Evolutionary conservation across 2,888 invertebrate species (phyloP).

Genomic region (Graphium colonna): DNA sequence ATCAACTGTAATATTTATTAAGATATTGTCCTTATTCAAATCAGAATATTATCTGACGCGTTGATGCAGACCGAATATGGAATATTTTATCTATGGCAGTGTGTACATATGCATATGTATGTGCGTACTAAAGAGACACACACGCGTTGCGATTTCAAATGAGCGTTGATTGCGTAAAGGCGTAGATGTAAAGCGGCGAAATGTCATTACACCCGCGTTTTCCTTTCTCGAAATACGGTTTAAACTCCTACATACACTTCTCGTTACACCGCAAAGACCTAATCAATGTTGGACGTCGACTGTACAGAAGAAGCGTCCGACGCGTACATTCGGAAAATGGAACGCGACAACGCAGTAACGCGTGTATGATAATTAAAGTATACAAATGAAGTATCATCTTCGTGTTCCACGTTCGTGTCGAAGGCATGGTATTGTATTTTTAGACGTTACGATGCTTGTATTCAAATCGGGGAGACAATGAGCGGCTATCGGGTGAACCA

Average conservation of each 20-base stretch:
- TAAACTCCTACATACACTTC: constrained; percentile 9
- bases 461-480: constrained; percentile 18
- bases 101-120: constrained; percentile 5
- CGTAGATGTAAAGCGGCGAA: constrained; percentile 21
- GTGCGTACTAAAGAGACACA: constrained; percentile 17
- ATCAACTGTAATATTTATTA: too few relatives aligned
- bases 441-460: not conserved
- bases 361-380: not conserved
- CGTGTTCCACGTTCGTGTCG: too few relatives aligned
- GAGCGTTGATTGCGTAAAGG: constrained; percentile 21
- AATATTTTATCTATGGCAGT: constrained; percentile 3
- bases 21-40: not conserved
- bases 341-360: not conserved
- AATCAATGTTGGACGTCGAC: too few relatives aligned
- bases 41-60: not conserved
- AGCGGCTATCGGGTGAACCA: constrained; percentile 20
- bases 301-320: too few relatives aligned
- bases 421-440: constrained; percentile 2
- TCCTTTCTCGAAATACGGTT: constrained; percentile 18
- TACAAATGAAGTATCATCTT: too few relatives aligned
- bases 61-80: not conserved
- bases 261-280: not conserved
- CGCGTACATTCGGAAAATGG: too few relatives aligned
- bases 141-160: constrained; percentile 22
- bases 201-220: constrained; percentile 30